Base-by-base conservation (phyloP, 2,113 vertebrate genomes). In the Lophius piscatorius region DNA sequence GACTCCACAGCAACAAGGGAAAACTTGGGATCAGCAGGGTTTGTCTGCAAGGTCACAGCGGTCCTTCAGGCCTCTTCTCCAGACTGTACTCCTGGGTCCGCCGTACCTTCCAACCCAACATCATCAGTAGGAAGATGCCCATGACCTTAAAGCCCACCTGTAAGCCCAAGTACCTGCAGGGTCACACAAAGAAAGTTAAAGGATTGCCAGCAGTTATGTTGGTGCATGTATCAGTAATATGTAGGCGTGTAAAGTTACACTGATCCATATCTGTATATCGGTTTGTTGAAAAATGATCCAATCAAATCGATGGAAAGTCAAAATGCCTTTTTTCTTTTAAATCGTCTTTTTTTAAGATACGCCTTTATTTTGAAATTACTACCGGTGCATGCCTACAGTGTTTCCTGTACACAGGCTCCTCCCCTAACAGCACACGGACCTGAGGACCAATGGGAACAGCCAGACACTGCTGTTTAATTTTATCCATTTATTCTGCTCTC, bases 71-170 rank as follows among this genome's bases (percentile, higher is more conserved):
- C 50, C 88, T 94, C 69, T 95, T 95, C 74, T 95, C 94, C 75
- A 98, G 89, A 0, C 91, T 93, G 84, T 98, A 97, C 69, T 96
- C 93, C 63, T 93, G 90, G 56, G 89, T 95, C 49, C 87, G 94
- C 67, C 93, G 92, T 76, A 93, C 92, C 63, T 93, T 95, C 96
- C 96, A 98, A 46, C 91, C 82, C 76, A 92, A 84, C 29, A 94
- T 49, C 23, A 84, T 63, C 1, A 99, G 89, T n/a, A 98, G 83
- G 35, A 90, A 0, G 0, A 92, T 74, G 10, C 97, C 97, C 78
- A 94, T 69, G 4, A 87, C 60, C 79, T 98, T 98, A 82, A 94
- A 98, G 7, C 85, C 90, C 81, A 98, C 68, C 83, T 97, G 95
- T 59, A 99, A 85, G 47, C 97, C 97, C 64, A 98, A 71, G 70